phyloP scores from a whole-genome alignment of 2,888 invertebrate genomes.

The Salpingus planirostris region DNA sequence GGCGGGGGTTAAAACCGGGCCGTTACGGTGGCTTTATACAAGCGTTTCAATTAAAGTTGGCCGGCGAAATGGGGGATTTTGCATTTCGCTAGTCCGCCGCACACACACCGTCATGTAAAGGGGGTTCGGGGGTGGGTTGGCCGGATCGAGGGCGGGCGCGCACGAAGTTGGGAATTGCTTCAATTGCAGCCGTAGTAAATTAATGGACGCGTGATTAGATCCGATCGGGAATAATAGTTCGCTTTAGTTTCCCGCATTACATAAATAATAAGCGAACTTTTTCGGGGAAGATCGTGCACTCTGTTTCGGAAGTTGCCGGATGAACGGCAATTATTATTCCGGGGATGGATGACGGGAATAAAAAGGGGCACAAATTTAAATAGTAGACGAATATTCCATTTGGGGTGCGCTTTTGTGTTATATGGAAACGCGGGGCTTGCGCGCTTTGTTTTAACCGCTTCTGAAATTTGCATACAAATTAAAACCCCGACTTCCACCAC shows the following conservation, averaged over 20 bases:
- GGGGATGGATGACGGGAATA: not conserved
- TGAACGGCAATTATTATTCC: too few species aligned
- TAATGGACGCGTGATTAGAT: conserved; percentile 11
- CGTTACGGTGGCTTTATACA: conserved; percentile 14
- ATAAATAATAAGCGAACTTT: too few species aligned
- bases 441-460: conserved; percentile 15
- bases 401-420: conserved; percentile 9
- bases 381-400: conserved; percentile 9
- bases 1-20: not conserved
- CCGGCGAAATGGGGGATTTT: conserved; percentile 17
- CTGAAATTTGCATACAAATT: conserved; percentile 18
- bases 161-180: conserved; percentile 16
- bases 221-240: too few species aligned
- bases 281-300: too few species aligned
- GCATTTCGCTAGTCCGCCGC: conserved; percentile 17
- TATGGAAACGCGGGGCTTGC: conserved; percentile 3
- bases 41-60: conserved; percentile 18
- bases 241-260: too few species aligned
- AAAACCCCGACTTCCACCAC: conserved; percentile 8
- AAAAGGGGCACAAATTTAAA: conserved; percentile 2
- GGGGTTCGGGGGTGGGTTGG: too few species aligned
- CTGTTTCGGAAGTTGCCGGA: too few species aligned
- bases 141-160: too few species aligned
- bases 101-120: too few species aligned
- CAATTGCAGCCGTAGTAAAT: conserved; percentile 13